Evolutionary conservation across 1,140 invertebrate genomes (phyloP), one percentile per base, ranked within the genome.

Genomic region (Harpegnathos saltator): DNA sequence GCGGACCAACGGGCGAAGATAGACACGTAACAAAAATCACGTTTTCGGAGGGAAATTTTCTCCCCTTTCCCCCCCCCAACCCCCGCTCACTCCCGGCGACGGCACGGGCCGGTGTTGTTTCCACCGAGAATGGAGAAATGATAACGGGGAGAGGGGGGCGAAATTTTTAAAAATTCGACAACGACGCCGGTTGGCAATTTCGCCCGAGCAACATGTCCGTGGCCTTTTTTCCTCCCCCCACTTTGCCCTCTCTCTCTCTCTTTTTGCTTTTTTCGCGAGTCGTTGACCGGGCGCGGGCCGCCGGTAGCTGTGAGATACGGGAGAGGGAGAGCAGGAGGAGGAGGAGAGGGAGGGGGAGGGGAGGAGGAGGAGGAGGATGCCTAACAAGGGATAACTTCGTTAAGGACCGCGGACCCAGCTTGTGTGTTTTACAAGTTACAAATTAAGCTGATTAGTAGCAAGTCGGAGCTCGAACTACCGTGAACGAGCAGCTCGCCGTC

Each of bases 351-450:
- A n/a, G 77, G 81, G 63, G 91, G 93, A 92, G n/a, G n/a, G n/a
- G n/a, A n/a, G n/a, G n/a, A n/a, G n/a, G n/a, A 91, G 91, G 93
- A 44, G 38, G 93, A 90, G 91, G 65, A 94, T 93, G 92, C 90
- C 89, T 94, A 94, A 94, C 93, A 94, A 94, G 94, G 91, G 93
- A 92, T 94, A 94, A 94, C 90, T 91, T 93, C 85, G 92, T 94
- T 94, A 94, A 86, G 91, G 81, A 91, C 89, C 87, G 72, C 90
- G 83, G 89, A 88, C 81, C 91, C 81, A 85, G 90, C 90, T 93
- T 94, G 94, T 94, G 93, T 94, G 92, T 94, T 94, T 94, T 94
- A 94, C 93, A 93, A 94, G 93, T 94, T 94, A 94, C 91, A 91
- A 94, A 94, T 94, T 93, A 94, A 91, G 93, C 93, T 94, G 94